phyloP scores from a whole-genome alignment of 1,140 invertebrate genomes.

The Drosophila sulfurigaster region DNA sequence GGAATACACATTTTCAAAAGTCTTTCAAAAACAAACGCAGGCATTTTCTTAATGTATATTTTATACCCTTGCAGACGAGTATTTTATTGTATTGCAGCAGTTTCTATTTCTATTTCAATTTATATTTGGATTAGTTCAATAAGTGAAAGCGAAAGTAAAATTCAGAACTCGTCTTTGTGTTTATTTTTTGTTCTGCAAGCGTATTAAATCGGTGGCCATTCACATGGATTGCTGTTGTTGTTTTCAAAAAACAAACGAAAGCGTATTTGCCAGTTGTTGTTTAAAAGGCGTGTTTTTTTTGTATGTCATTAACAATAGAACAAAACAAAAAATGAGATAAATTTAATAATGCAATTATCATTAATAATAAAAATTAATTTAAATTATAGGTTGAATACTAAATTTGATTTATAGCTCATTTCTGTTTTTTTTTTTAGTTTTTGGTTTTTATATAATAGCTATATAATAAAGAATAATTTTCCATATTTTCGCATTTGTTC shows the following conservation, averaged over 20 bases:
- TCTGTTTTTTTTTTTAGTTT: constrained; percentile 31
- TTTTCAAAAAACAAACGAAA: constrained; percentile 35
- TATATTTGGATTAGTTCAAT: not conserved
- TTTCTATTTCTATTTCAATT: not conserved
- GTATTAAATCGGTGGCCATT: not conserved
- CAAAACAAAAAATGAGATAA: constrained; percentile 12
- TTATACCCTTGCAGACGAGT: constrained; percentile 13
- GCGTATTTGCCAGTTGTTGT: constrained; percentile 25
- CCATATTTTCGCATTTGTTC: constrained; percentile 50
- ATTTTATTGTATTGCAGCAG: not conserved
- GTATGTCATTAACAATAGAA: constrained; percentile 48
- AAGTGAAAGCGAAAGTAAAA: not conserved
- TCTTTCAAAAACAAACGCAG: constrained; percentile 11
- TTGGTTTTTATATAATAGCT: constrained; percentile 5
- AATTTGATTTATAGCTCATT: constrained; percentile 54
- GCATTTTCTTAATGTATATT: constrained; percentile 16
- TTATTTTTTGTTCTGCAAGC: constrained; percentile 2
- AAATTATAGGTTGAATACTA: constrained; percentile 48
- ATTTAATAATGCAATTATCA: constrained; percentile 34
- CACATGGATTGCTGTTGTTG: not conserved
- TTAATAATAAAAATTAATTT: constrained; percentile 45
- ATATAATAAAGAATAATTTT: constrained; percentile 35
- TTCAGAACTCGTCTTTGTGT: not conserved
- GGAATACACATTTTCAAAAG: not conserved
- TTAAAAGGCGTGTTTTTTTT: constrained; percentile 42